phyloP scores from a whole-genome alignment of 2,888 invertebrate genomes.

The Leptopterna dolabrata region DNA sequence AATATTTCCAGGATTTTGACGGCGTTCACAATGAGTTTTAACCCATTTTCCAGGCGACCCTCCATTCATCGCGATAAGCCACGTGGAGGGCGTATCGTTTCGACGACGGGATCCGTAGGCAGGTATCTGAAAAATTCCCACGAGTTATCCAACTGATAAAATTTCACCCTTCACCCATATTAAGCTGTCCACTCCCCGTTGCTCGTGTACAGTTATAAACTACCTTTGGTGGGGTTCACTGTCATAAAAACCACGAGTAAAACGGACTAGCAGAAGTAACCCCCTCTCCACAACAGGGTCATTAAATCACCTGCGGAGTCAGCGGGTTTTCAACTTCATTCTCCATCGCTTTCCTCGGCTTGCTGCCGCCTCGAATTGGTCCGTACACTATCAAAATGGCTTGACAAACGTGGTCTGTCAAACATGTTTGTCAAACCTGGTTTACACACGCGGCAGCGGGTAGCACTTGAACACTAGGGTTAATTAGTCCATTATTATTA shows the following conservation, averaged over 20 bases:
- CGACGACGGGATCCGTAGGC: too few relatives aligned
- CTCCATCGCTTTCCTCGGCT: not conserved
- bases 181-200: not conserved
- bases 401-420: too few relatives aligned
- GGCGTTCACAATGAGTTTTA: too few relatives aligned
- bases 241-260: conserved; percentile 26
- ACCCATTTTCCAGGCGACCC: too few relatives aligned
- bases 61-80: not conserved
- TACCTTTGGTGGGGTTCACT: not conserved
- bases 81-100: not conserved
- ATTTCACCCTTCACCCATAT: not conserved
- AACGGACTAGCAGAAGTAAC: conserved; percentile 15
- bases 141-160: not conserved
- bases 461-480: too few relatives aligned
- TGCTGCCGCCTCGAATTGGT: not conserved
- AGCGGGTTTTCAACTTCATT: not conserved
- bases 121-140: not conserved
- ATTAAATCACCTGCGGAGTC: not conserved
- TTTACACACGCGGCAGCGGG: too few relatives aligned
- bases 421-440: too few relatives aligned
- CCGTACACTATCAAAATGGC: too few relatives aligned
- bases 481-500: too few relatives aligned
- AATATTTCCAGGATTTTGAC: too few relatives aligned
- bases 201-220: not conserved
- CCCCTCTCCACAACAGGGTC: not conserved